phyloP scores from a whole-genome alignment of 2,113 vertebrate genomes.

The Penelope pileata region DNA sequence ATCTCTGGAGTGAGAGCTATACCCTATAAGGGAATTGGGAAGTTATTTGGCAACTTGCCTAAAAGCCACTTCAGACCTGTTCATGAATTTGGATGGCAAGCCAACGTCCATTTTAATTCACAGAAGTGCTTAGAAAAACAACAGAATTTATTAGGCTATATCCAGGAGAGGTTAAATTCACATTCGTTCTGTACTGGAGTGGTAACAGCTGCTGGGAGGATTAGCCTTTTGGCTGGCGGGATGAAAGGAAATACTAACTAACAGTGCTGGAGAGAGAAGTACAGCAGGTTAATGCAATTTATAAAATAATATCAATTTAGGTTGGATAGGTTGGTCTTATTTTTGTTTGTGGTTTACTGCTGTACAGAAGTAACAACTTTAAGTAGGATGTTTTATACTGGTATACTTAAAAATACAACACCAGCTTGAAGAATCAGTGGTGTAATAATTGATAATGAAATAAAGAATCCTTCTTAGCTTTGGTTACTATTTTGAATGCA shows the following conservation, averaged over 20 bases:
- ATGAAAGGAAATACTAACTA: conserved; percentile 56
- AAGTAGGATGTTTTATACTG: not conserved
- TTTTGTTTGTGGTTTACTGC: not conserved
- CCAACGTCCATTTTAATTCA: conserved; percentile 69
- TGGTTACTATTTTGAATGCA: not conserved
- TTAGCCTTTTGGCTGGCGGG: conserved; percentile 64
- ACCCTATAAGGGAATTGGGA: conserved; percentile 71
- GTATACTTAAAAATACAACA: not conserved
- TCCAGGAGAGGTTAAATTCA: conserved; percentile 69
- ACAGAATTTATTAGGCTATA: conserved; percentile 49
- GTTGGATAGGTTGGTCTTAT: not conserved
- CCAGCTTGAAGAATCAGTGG: not conserved
- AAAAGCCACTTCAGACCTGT: conserved; percentile 70
- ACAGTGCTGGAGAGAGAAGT: conserved; percentile 11
- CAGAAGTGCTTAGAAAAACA: conserved; percentile 64
- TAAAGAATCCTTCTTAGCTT: not conserved
- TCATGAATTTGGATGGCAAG: conserved; percentile 65
- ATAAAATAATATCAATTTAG: not conserved
- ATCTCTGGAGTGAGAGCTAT: conserved; percentile 63
- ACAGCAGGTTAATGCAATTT: conserved; percentile 6
- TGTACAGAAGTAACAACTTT: not conserved
- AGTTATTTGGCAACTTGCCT: conserved; percentile 66
- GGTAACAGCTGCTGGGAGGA: conserved; percentile 73
- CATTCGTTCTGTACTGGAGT: conserved; percentile 59
- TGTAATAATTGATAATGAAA: not conserved